These are phyloP conservation scores for Catocala nupta DNA, from an alignment of 2,888 invertebrate genomes.

Conservation along the genomic window DNA sequence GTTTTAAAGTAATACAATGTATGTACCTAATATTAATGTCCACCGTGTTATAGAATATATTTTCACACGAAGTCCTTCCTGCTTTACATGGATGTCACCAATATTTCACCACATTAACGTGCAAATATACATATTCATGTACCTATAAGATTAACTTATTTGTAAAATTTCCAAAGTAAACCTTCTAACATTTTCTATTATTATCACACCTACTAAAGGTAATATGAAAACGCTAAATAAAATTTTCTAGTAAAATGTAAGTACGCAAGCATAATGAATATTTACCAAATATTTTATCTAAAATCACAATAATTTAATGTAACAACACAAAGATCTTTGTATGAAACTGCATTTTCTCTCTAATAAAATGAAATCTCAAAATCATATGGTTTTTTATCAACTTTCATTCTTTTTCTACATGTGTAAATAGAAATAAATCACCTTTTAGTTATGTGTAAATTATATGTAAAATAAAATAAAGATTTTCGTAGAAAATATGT, in stretches of 20 bases:
- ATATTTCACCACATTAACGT: slow-evolving; percentile 23
- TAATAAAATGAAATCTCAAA: slow-evolving; percentile 67
- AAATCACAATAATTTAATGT: slow-evolving; percentile 42
- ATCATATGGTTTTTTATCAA: slow-evolving; percentile 58
- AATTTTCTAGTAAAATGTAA: slow-evolving; percentile 26
- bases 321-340: slow-evolving; percentile 49
- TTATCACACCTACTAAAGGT: slow-evolving; percentile 16
- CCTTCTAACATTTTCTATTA: slow-evolving; percentile 31
- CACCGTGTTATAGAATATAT: slow-evolving; percentile 25
- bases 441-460: slow-evolving; percentile 76
- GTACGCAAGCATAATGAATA: slow-evolving; percentile 26
- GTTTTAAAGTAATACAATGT: slow-evolving; percentile 27
- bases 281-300: slow-evolving; percentile 36
- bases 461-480: slow-evolving; percentile 85
- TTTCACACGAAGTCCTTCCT: slow-evolving; percentile 27
- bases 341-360: slow-evolving; percentile 48
- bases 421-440: slow-evolving; percentile 76
- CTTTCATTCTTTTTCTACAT: slow-evolving; percentile 67
- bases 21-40: slow-evolving; percentile 22
- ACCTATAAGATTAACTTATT: slow-evolving; percentile 22
- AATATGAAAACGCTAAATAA: slow-evolving; percentile 22
- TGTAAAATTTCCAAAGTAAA: slow-evolving; percentile 25
- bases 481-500: slow-evolving; percentile 79
- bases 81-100: slow-evolving; percentile 27
- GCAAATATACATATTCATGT: slow-evolving; percentile 26